These are phyloP conservation scores for Lamellibrachia satsuma DNA, from an alignment of 2,888 invertebrate genomes.

Conservation along the genomic window DNA sequence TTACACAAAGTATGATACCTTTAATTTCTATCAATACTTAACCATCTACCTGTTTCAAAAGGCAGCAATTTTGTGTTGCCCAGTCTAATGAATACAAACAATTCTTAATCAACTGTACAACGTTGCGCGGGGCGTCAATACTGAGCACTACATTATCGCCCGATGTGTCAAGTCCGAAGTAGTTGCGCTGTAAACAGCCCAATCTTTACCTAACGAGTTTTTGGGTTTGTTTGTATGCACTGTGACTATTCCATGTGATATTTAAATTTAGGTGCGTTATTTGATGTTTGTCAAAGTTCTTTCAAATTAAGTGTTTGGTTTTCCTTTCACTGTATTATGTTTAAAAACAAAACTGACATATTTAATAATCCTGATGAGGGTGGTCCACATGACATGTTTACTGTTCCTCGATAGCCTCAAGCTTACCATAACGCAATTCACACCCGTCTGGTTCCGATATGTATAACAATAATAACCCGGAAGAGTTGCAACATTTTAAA, in stretches of 20 bases:
- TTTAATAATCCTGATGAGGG: no score
- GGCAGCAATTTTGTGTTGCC: no score
- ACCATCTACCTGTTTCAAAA: no score
- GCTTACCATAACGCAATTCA: no score
- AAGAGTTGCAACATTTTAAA: no score
- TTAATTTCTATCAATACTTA: no score
- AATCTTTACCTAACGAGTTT: background rate
- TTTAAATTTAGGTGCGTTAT: background rate
- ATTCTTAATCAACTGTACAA: background rate
- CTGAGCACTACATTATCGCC: background rate
- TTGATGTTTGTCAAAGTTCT: background rate
- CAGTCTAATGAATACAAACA: no score
- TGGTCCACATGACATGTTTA: no score
- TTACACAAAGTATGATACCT: no score
- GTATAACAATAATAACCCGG: no score
- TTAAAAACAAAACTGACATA: background rate
- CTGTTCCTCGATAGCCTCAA: no score
- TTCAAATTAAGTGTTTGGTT: background rate
- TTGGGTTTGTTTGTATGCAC: background rate
- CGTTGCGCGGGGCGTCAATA: background rate
- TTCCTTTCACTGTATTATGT: conserved; percentile 24
- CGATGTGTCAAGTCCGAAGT: background rate
- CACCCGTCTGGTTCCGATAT: no score
- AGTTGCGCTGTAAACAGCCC: background rate
- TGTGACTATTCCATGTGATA: background rate